Base-by-base conservation (phyloP, 1,140 invertebrate genomes). In the Hylyphantes graminicola region DNA sequence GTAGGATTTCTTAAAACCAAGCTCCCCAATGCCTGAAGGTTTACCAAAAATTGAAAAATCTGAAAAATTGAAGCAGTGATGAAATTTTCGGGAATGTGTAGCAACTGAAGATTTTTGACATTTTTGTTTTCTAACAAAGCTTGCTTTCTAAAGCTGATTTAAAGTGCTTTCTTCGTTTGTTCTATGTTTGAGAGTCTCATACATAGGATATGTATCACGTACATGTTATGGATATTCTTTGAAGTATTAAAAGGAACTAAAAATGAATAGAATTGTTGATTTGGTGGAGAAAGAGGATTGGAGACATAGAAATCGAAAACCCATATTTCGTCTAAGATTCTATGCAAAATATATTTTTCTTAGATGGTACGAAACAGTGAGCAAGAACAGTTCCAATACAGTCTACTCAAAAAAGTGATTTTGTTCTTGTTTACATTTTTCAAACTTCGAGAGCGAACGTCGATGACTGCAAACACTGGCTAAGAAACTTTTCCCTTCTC, bases 371-470 rank as follows among this genome's bases (percentile, higher is more conserved):
- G 67, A 50, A 70, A 70, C 67, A n/a, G 15, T 70, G 7, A 15
- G 11, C 35, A 50, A 70, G 51, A 70, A 70, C 15, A 51, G 48
- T 70, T 70, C 50, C 67, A 70, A 70, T 70, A 70, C 50, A 48
- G 57, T 13, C 19, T 15, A 35, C 55, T 50, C 73, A 75, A 75
- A 75, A 75, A 21, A 17, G 48, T 61, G 19, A 75, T 17, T 61
- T 17, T 61, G 15, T 63, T 50, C 57, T 75, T 55, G 59, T 75
- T 75, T 61, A 55, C 59, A 50, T 75, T 59, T 57, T 75, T 48
- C 59, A 75, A 75, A 10, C 63, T 75, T 57, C 1, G 7, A 21
- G 63, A 70, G 17, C 35, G 73, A 63, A 75, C 13, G 57, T 51
- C 35, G 55, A 63, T 13, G 35, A 63, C 35, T 35, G 35, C 57